A percentile compares a stretch with the other conserved stretches of the same genome.
phyloP scores from a whole-genome alignment of 2,113 vertebrate species.

The Syrrhaptes paradoxus region DNA sequence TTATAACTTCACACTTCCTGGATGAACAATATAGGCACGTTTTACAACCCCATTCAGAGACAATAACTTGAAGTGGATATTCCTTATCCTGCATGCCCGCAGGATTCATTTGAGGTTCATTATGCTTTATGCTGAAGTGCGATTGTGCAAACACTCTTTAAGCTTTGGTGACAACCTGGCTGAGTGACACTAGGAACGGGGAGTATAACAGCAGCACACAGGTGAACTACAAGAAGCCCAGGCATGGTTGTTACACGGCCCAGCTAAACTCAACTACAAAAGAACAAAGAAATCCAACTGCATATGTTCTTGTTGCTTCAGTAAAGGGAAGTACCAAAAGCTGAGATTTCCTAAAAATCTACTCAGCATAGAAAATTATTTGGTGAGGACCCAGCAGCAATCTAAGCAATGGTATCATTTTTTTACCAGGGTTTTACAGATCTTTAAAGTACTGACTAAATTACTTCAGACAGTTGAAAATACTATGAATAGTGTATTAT shows the following conservation, averaged over 20 bases:
- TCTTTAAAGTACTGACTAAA: neutral
- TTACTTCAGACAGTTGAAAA: neutral
- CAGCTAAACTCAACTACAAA: neutral
- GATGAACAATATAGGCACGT: neutral
- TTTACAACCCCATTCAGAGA: slow-evolving; percentile 32
- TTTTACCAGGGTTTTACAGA: neutral
- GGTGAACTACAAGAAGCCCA: neutral
- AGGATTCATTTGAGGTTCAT: slow-evolving; percentile 17
- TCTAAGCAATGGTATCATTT: neutral
- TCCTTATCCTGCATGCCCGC: neutral
- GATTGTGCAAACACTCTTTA: neutral
- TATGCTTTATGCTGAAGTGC: neutral
- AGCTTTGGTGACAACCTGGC: neutral
- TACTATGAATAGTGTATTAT: neutral
- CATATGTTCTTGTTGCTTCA: neutral
- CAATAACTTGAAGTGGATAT: slow-evolving; percentile 13
- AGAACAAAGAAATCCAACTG: neutral
- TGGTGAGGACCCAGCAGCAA: neutral
- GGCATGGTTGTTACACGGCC: neutral
- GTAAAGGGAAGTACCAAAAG: neutral
- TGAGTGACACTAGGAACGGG: neutral
- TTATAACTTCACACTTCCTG: slow-evolving; percentile 52
- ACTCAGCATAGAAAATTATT: neutral
- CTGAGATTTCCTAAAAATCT: neutral
- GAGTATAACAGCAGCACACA: neutral